A percentile compares a stretch with the other conserved stretches of the same genome.
phyloP scores from a whole-genome alignment of 53 echinoderm and acorn worm species.

The Antedon mediterranea region DNA sequence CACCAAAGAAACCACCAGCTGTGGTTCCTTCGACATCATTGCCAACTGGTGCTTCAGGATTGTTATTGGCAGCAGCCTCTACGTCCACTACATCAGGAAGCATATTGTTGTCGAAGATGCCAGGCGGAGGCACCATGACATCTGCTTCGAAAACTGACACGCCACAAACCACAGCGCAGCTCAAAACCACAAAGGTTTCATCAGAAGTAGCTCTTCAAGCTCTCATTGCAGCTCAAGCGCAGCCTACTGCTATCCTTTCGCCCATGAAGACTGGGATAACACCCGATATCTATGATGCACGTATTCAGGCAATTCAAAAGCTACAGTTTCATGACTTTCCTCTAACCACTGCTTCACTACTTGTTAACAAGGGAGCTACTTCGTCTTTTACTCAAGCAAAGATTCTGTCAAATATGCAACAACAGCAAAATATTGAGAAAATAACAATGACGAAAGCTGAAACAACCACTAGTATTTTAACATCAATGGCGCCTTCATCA shows the following conservation, averaged over 20 bases:
- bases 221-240: constrained; percentile 39
- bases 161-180: background rate
- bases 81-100: background rate
- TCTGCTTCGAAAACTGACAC: constrained; percentile 13
- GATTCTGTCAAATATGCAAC: constrained; percentile 75
- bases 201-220: constrained; percentile 48
- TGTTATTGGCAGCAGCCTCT: background rate
- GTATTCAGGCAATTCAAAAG: constrained; percentile 92
- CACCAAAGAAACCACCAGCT: constrained; percentile 13
- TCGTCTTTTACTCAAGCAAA: constrained; percentile 72
- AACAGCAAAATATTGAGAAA: constrained; percentile 29
- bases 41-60: constrained; percentile 13
- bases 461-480: background rate
- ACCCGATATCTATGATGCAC: constrained; percentile 41
- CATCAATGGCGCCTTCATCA: background rate
- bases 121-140: background rate
- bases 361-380: constrained; percentile 14
- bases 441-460: constrained; percentile 10
- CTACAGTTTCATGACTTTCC: constrained; percentile 99
- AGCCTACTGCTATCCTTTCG: background rate
- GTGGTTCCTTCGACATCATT: constrained; percentile 18
- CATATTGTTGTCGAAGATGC: background rate
- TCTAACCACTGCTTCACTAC: constrained; percentile 76
- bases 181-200: constrained; percentile 24
- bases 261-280: background rate